phyloP scores from a whole-genome alignment of 1,140 invertebrate genomes.

The Drosophila repletoides region DNA sequence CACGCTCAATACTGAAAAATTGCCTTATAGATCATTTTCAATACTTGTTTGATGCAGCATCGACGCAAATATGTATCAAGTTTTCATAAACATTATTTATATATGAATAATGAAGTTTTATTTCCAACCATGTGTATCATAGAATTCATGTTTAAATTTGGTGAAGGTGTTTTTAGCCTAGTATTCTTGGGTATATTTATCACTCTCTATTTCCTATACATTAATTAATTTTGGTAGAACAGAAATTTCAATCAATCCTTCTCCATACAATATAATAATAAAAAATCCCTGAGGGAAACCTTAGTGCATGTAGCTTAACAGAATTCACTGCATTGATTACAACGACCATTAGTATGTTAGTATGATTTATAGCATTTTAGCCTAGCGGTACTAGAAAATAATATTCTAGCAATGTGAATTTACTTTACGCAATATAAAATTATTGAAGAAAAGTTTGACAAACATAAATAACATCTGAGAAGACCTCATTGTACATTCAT shows the following conservation, averaged over 20 bases:
- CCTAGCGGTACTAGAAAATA: neutral
- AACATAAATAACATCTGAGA: neutral
- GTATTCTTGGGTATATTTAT: constrained; percentile 14
- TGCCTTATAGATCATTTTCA: neutral
- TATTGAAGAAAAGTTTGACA: neutral
- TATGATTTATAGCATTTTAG: constrained; percentile 4
- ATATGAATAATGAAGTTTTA: neutral
- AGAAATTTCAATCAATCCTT: neutral
- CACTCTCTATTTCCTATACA: neutral
- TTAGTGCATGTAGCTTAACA: neutral
- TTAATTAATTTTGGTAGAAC: neutral
- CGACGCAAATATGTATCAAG: neutral
- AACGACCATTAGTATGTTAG: neutral
- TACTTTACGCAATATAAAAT: neutral
- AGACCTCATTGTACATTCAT: neutral
- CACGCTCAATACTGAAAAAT: neutral
- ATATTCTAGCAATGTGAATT: constrained; percentile 1
- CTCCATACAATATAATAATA: neutral
- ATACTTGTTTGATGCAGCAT: constrained; percentile 6
- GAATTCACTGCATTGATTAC: constrained; percentile 6
- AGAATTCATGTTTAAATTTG: neutral
- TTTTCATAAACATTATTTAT: neutral
- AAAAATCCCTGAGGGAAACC: neutral
- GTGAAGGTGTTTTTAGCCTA: constrained; percentile 15
- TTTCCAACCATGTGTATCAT: constrained; percentile 3